A percentile compares a stretch with the other conserved stretches of the same genome.
Evolutionary conservation across 2,113 vertebrate species (phyloP).

Genomic region (Tyto alba): DNA sequence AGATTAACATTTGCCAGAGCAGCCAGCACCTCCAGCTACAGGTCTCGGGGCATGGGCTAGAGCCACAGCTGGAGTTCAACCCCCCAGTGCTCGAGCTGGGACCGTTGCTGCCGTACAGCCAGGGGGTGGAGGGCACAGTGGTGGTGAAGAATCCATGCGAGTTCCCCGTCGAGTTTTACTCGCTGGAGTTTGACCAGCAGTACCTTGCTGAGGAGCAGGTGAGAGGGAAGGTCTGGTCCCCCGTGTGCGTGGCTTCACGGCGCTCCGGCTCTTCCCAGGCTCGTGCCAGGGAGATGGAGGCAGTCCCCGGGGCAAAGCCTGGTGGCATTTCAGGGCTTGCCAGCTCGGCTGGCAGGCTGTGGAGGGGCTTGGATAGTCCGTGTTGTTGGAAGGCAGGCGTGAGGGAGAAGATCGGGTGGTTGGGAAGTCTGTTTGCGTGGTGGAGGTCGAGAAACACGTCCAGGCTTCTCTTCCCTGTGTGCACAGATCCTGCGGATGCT

Average conservation of each 20-base stretch:
- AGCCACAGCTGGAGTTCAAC: slow-evolving; percentile 80
- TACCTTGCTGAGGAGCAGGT: neutral
- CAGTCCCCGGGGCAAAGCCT: neutral
- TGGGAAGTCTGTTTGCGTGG: neutral
- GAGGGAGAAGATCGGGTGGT: neutral
- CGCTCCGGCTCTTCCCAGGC: neutral
- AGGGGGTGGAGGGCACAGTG: slow-evolving; percentile 69
- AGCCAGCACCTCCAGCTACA: slow-evolving; percentile 65
- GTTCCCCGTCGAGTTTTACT: slow-evolving; percentile 91
- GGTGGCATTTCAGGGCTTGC: neutral
- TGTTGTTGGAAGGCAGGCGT: neutral
- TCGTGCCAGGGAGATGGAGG: neutral
- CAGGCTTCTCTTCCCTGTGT: neutral
- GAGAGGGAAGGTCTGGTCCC: neutral
- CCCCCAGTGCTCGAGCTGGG: slow-evolving; percentile 73
- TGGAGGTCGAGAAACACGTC: neutral
- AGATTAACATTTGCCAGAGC: slow-evolving; percentile 74
- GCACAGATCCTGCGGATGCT: slow-evolving; percentile 76
- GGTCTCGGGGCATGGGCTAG: slow-evolving; percentile 75
- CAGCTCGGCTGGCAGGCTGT: neutral
- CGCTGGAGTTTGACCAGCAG: neutral
- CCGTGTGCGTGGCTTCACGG: fast-evolving
- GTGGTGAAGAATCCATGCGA: slow-evolving; percentile 81
- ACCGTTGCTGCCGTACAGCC: slow-evolving; percentile 71
- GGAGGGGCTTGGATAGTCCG: neutral